Evolutionary conservation across 2,113 vertebrate species (phyloP).

Genomic region (Promerops cafer): DNA sequence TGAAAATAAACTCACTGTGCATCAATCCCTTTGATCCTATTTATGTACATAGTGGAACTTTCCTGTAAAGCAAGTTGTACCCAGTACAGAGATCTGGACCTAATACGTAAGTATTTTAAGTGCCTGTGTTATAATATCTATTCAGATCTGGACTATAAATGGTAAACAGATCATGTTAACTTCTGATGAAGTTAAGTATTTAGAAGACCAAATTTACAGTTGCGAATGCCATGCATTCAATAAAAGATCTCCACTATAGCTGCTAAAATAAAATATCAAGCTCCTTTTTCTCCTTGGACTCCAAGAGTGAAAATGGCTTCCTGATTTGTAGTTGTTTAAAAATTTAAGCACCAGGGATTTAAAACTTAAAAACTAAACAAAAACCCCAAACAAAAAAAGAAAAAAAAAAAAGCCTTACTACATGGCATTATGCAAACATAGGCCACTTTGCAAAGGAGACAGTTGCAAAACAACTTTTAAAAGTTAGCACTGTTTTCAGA

Average conservation of each 20-base stretch:
- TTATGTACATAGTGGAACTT: slow-evolving; percentile 63
- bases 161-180: slow-evolving; percentile 56
- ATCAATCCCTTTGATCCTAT: slow-evolving; percentile 61
- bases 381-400: background rate
- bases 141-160: slow-evolving; percentile 57
- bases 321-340: slow-evolving; percentile 54
- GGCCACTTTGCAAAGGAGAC: slow-evolving; percentile 73
- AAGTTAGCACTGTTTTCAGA: slow-evolving; percentile 77
- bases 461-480: slow-evolving; percentile 69
- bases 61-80: slow-evolving; percentile 54
- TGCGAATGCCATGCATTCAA: slow-evolving; percentile 61
- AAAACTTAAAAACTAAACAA: background rate
- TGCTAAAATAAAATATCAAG: slow-evolving; percentile 48
- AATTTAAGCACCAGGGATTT: slow-evolving; percentile 68
- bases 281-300: slow-evolving; percentile 59
- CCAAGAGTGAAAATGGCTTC: slow-evolving; percentile 74
- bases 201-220: slow-evolving; percentile 64
- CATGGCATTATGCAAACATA: slow-evolving; percentile 57
- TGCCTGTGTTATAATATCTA: slow-evolving; percentile 37
- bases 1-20: slow-evolving; percentile 49
- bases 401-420: slow-evolving; percentile 16
- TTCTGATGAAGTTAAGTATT: slow-evolving; percentile 65
- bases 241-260: slow-evolving; percentile 54
- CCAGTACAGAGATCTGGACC: slow-evolving; percentile 55
- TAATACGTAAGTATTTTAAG: slow-evolving; percentile 56